Percentiles rank a stretch among this genome's conserved stretches.
These are phyloP conservation scores for Naja naja DNA, from an alignment of 2,113 vertebrate genomes.

Conservation along the genomic window DNA sequence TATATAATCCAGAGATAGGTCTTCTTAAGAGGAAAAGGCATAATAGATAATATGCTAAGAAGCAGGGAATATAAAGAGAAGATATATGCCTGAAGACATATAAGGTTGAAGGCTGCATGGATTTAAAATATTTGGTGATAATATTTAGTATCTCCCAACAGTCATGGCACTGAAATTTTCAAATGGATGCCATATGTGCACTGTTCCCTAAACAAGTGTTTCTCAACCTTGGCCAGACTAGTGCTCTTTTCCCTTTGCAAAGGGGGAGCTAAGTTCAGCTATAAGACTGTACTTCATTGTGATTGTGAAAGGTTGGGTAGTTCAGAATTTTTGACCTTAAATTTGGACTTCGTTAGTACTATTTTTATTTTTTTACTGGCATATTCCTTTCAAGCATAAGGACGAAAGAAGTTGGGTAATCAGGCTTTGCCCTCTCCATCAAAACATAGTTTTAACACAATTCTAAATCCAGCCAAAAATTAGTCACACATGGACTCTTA, in stretches of 20 bases:
- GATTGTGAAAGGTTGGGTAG: not conserved
- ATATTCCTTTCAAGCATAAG: not conserved
- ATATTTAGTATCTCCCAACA: not conserved
- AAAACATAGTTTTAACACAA: not conserved
- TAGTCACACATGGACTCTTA: constrained; percentile 14
- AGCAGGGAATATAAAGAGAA: not conserved
- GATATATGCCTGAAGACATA: not conserved
- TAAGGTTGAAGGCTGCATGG: not conserved
- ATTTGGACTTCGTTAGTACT: not conserved
- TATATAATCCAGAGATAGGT: not conserved
- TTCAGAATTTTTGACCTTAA: not conserved
- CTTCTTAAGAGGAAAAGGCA: not conserved
- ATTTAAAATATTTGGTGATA: not conserved
- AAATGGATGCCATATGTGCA: not conserved
- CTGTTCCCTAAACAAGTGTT: not conserved
- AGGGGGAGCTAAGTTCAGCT: not conserved
- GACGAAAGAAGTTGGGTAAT: not conserved
- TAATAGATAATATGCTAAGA: not conserved
- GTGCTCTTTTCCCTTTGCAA: not conserved
- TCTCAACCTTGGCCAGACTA: not conserved
- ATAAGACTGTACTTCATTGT: not conserved
- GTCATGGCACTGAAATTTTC: not conserved
- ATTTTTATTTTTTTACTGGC: not conserved
- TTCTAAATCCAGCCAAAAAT: constrained; percentile 17
- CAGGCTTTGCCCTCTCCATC: not conserved